Base-by-base conservation (phyloP, 2,797 vertebrate species). In the Tangara arthus region DNA sequence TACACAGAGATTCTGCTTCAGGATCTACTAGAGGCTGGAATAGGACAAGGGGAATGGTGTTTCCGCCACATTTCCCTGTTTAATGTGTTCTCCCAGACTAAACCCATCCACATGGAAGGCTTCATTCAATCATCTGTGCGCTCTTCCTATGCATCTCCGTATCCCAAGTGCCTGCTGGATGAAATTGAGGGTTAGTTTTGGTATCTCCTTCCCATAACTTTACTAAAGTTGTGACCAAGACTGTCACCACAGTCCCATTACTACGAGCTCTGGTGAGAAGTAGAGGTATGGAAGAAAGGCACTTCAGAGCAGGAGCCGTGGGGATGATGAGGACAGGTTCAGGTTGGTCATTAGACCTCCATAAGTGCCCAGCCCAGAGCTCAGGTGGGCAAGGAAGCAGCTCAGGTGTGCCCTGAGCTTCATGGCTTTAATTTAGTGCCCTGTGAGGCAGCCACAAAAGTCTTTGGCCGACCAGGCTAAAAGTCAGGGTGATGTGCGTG, bases 1-100 rank as follows among this genome's bases (percentile, higher is more conserved):
- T 24, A 19, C 9, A 41, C 6, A 30, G 42, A 60, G 9, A 44
- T 82, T 56, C 37, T 72, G 9, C 15, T 46, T 79, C 64, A 46
- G 39, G 42, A 42, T 61, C 53, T 68, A 1, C 32, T 26, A 41
- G 28, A 72, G 28, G 6, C 20, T 56, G 46, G 4, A 6, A 4
- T 0, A 37, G 21, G 32, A 72, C 18, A 21, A 19, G 13, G 9
- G 4, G 2, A 28, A 22, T 0, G 0, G 32, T 34, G 47, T 14
- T 27, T 76, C 37, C 28, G n/a, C 2, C 14, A 4, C 11, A 9
- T 11, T 1, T 68, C 19, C 15, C 44, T 34, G 9, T 46, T 41
- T 6, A 3, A 68, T 42, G 53, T 89, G 8, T 13, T 32, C 12
- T 30, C 12, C 10, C 9, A 21, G 4, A 5, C 14, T 32, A 72